phyloP scores from a whole-genome alignment of 2,888 invertebrate genomes.

The Sarcophaga subvicina region DNA sequence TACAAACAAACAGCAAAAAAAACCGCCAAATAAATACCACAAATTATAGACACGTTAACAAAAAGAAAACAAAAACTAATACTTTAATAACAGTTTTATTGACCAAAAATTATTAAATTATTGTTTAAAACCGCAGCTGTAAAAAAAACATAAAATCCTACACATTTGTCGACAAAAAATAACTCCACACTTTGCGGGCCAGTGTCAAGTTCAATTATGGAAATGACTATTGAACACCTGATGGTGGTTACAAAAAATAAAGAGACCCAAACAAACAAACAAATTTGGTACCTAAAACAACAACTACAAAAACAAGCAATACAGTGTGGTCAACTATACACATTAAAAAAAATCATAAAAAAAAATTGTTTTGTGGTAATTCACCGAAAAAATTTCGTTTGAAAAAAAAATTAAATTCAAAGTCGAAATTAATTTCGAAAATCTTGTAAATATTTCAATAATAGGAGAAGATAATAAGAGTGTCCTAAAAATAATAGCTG shows the following conservation, averaged over 20 bases:
- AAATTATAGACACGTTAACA: slow-evolving; percentile 33
- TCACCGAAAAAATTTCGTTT: too few species aligned
- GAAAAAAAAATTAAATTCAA: too few species aligned
- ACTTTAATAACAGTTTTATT: slow-evolving; percentile 55
- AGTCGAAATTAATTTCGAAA: too few species aligned
- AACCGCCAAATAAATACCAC: slow-evolving; percentile 29
- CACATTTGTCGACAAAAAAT: slow-evolving; percentile 9
- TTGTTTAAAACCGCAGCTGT: slow-evolving; percentile 54
- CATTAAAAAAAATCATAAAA: too few species aligned
- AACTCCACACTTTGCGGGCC: slow-evolving; percentile 19
- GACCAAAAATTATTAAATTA: slow-evolving; percentile 47
- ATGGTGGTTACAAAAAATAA: not conserved
- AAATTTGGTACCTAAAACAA: too few species aligned
- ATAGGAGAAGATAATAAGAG: too few species aligned
- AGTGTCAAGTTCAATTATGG: slow-evolving; percentile 68
- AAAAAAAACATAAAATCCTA: slow-evolving; percentile 13
- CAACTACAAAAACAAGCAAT: too few species aligned
- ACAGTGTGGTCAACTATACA: too few species aligned
- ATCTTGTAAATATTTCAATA: too few species aligned
- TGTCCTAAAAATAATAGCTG: too few species aligned
- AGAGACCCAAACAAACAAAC: not conserved
- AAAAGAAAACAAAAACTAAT: slow-evolving; percentile 16
- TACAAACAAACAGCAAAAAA: not conserved
- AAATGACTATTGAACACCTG: slow-evolving; percentile 50
- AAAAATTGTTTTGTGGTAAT: too few species aligned